Evolutionary conservation across 2,113 vertebrate genomes (phyloP).

Genomic region (Piliocolobus tephrosceles): DNA sequence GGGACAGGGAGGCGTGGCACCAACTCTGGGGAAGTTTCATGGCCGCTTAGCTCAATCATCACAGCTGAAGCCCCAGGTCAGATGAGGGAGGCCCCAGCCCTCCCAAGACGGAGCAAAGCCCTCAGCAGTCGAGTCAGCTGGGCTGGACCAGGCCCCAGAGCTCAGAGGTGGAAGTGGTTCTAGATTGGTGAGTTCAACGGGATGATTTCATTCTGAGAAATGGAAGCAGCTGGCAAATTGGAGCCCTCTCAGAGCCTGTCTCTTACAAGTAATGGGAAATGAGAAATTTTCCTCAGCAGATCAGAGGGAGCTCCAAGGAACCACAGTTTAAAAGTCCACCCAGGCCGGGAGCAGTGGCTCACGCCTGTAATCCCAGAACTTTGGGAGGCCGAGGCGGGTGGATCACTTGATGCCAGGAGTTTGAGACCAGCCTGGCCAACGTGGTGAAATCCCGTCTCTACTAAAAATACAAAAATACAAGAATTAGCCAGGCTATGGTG

Average conservation of each 20-base stretch:
- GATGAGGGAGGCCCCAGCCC: not conserved
- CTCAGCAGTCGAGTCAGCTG: not conserved
- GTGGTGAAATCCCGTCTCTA: too few relatives aligned
- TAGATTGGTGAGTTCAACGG: not conserved
- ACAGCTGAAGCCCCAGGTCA: not conserved
- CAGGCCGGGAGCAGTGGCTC: too few relatives aligned
- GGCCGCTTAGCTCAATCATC: not conserved
- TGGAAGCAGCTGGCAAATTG: not conserved
- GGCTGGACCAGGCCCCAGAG: not conserved
- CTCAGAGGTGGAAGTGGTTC: not conserved
- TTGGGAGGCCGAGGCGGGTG: accelerated
- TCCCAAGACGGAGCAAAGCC: not conserved
- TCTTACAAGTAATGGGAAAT: not conserved
- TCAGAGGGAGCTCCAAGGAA: not conserved
- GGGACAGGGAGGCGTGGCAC: too few relatives aligned
- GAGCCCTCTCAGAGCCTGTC: not conserved
- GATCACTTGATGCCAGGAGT: too few relatives aligned
- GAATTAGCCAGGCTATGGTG: too few relatives aligned
- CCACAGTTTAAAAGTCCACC: not conserved
- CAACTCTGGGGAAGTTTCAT: not conserved
- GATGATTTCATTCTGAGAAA: not conserved
- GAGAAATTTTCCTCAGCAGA: not conserved
- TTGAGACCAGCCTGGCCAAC: too few relatives aligned
- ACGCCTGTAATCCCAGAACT: too few relatives aligned
- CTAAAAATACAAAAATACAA: too few relatives aligned